A percentile compares a stretch with the other conserved stretches of the same genome.
phyloP scores from a whole-genome alignment of 2,113 vertebrate genomes.

The Tachycineta bicolor region DNA sequence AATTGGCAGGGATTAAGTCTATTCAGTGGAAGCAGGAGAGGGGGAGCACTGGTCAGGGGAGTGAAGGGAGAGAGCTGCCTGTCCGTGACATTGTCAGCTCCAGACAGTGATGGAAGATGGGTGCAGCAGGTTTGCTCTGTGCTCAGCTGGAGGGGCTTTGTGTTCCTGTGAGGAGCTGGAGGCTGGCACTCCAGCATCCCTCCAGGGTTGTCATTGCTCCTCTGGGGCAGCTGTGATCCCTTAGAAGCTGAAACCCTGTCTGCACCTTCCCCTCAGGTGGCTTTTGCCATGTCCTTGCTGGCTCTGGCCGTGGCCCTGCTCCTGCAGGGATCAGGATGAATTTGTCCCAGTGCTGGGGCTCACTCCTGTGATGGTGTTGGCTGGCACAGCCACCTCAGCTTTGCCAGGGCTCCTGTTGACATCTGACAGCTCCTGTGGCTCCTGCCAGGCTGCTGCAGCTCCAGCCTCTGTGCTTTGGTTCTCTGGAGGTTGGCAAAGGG shows the following conservation, averaged over 20 bases:
- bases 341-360: neutral
- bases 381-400: neutral
- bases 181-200: neutral
- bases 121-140: neutral
- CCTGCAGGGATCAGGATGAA: neutral
- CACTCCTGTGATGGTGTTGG: neutral
- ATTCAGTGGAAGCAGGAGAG: neutral
- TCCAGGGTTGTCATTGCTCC: neutral
- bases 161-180: neutral
- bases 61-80: neutral
- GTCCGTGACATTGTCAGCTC: slow-evolving; percentile 18
- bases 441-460: neutral
- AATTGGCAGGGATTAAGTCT: neutral
- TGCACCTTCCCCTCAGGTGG: neutral
- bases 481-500: neutral
- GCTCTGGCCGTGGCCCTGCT: neutral
- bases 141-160: neutral
- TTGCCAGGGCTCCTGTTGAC: neutral
- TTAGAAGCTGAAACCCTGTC: neutral
- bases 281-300: neutral
- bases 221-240: neutral
- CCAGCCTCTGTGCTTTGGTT: neutral
- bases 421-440: neutral
- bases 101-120: neutral
- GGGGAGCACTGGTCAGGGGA: neutral